A percentile compares a stretch with the other conserved stretches of the same genome.
phyloP scores from a whole-genome alignment of 2,113 vertebrate genomes.

The Lampris incognitus region DNA sequence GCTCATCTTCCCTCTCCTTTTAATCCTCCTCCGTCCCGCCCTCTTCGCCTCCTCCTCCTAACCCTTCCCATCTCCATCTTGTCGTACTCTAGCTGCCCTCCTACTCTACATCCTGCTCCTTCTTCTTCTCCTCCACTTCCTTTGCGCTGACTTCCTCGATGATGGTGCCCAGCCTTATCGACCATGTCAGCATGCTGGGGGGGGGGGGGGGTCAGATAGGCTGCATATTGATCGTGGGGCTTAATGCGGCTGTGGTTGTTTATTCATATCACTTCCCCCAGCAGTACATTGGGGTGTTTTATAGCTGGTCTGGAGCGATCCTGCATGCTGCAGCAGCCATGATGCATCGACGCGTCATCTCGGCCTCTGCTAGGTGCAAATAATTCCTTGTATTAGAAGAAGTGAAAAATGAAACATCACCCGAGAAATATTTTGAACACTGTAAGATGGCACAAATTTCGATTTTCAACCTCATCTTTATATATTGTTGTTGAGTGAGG shows the following conservation, averaged over 20 bases:
- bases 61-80: too few species aligned
- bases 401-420: too few species aligned
- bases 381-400: too few species aligned
- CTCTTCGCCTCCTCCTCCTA: neutral
- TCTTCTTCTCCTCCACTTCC: too few species aligned
- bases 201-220: slow-evolving; percentile 23
- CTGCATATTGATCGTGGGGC: slow-evolving; percentile 41
- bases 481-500: too few species aligned
- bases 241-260: slow-evolving; percentile 29
- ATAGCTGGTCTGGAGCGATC: slow-evolving; percentile 21
- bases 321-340: neutral
- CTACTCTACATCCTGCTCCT: neutral
- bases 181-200: slow-evolving; percentile 36
- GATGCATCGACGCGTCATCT: too few species aligned
- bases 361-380: too few species aligned
- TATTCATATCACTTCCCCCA: slow-evolving; percentile 29
- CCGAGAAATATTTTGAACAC: too few species aligned
- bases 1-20: neutral
- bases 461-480: too few species aligned
- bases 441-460: too few species aligned
- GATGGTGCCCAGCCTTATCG: slow-evolving; percentile 39
- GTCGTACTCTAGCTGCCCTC: too few species aligned
- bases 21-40: neutral
- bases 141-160: slow-evolving; percentile 8
- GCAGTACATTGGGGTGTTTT: neutral